phyloP scores from a whole-genome alignment of 2,113 vertebrate genomes.

The Malurus elegans region DNA sequence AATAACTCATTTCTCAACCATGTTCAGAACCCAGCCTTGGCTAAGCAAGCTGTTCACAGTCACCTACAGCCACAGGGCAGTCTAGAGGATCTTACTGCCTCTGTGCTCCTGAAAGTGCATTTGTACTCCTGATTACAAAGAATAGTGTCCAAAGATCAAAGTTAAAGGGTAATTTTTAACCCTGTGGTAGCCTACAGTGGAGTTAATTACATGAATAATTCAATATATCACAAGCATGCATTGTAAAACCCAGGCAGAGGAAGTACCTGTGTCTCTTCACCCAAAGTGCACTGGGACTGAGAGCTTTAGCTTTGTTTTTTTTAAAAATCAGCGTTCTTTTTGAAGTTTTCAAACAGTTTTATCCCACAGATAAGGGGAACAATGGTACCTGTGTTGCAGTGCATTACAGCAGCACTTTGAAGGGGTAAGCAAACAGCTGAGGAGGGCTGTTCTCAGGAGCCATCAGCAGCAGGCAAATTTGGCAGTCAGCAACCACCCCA shows the following conservation, averaged over 20 bases:
- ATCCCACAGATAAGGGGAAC: constrained; percentile 46
- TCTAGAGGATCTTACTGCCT: background rate
- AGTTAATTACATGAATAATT: constrained; percentile 23
- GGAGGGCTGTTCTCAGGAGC: background rate
- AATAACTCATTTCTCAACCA: background rate
- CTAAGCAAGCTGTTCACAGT: background rate
- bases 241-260: constrained; percentile 18
- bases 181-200: constrained; percentile 7
- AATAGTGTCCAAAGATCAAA: constrained; percentile 15
- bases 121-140: background rate
- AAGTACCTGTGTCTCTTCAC: constrained; percentile 1
- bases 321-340: constrained; percentile 8
- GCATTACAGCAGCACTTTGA: constrained; percentile 24
- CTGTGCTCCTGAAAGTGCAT: background rate
- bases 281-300: background rate
- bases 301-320: constrained; percentile 10
- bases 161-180: constrained; percentile 30
- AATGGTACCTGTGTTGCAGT: constrained; percentile 53
- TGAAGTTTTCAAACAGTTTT: constrained; percentile 57
- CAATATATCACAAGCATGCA: background rate
- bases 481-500: background rate
- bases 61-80: background rate
- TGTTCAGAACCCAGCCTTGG: background rate
- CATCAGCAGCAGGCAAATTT: background rate
- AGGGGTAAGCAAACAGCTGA: constrained; percentile 22